These are phyloP conservation scores for Antennarius maculatus DNA, from an alignment of 2,797 vertebrate genomes.

Conservation along the genomic window DNA sequence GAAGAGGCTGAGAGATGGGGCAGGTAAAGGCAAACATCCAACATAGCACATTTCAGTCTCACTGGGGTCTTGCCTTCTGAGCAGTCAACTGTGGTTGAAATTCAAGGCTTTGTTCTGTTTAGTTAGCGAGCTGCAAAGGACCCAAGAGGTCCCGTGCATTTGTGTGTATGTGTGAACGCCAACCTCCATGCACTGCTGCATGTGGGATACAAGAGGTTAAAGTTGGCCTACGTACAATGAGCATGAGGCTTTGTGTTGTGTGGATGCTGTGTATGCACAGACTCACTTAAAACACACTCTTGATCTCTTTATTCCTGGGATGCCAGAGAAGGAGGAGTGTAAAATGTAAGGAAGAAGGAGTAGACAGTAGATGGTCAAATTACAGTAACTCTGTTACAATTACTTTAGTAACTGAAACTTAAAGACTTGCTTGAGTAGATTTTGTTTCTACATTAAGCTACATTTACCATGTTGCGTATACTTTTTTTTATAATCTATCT, in stretches of 20 bases:
- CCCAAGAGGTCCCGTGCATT: constrained; percentile 5
- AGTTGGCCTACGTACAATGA: constrained; percentile 10
- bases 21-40: constrained; percentile 45
- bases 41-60: constrained; percentile 27
- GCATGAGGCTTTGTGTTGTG: constrained; percentile 1
- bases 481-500: too few species aligned
- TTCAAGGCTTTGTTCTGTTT: constrained; percentile 33
- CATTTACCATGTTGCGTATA: too few species aligned
- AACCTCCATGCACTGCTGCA: background rate
- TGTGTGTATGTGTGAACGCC: background rate
- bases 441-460: too few species aligned
- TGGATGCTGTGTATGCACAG: background rate
- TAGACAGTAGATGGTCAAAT: too few species aligned
- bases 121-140: background rate
- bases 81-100: constrained; percentile 26
- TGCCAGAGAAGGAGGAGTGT: background rate
- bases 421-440: too few species aligned
- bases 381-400: too few species aligned
- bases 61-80: constrained; percentile 28
- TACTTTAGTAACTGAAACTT: too few species aligned
- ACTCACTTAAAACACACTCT: background rate
- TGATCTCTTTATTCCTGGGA: background rate
- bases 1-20: constrained; percentile 24
- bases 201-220: constrained; percentile 18
- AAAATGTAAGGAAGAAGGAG: background rate